Base-by-base conservation (phyloP, 2,113 vertebrate species). In the Corydoras sp. region DNA sequence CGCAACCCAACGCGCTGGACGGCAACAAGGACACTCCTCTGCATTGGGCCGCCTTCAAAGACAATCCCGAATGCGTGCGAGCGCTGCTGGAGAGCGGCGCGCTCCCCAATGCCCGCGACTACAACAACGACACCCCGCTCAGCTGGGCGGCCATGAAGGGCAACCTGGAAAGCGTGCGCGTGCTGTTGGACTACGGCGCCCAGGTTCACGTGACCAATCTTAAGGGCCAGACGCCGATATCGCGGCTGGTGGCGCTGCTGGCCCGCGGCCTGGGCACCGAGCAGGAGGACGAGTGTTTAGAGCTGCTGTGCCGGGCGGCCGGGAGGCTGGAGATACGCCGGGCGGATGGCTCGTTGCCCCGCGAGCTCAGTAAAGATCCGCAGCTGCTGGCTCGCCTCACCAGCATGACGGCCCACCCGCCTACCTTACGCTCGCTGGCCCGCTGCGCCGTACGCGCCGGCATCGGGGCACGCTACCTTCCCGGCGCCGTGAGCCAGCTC, bases 71-170 rank as follows among this genome's bases (percentile, higher is more conserved):
- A 77, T 98, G 95, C 10, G 95, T 88, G 62, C 87, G 94, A 61
- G 86, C 92, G 0, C 86, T 99, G 65, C 89, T 99, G 51, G 94
- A 95, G 83, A 94, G 90, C 0, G 94, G 94, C 0, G 96, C 96
- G 15, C 78, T 81, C 62, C 94, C 92, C 53, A 93, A 98, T 11
- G 89, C 91, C 6, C 88, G 89, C 53, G 96, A 99, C 86, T 96
- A 98, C 86, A 97, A 99, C 83, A 81, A 90, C 2, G 96, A 99
- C 82, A 98, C 96, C 0, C 96, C 96, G 0, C 88, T 99, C 66
- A 98, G 95, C 85, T 99, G 96, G 96, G 96, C 96, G 0, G 96
- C 94, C 64, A 98, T 97, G 94, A 98, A 97, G 62, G 96, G 95
- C 14, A 98, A 98, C 81, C 88, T 99, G 61, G 96, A 97, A 76